Evolutionary conservation across 1,140 invertebrate species (phyloP).

Genomic region (Macrobrachium rosenbergii): DNA sequence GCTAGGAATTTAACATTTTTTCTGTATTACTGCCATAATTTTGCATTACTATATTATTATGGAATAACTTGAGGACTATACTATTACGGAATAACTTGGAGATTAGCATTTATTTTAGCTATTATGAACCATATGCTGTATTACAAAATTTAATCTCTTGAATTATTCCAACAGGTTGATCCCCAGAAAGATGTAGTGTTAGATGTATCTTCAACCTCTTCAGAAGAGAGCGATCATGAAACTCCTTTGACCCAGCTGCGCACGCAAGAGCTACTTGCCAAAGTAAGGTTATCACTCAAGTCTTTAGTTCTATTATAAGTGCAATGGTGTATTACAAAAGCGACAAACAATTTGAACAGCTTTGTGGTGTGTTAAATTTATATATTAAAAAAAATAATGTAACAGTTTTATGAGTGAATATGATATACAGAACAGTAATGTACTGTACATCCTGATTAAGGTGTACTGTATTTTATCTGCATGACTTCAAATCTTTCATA

Average conservation of each 20-base stretch:
- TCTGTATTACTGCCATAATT: too few species aligned
- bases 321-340: neutral
- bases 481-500: too few species aligned
- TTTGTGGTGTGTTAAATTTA: neutral
- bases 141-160: neutral
- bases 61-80: too few species aligned
- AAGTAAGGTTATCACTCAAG: constrained; percentile 21
- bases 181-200: constrained; percentile 83
- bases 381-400: too few species aligned
- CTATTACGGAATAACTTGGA: too few species aligned
- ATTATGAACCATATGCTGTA: neutral
- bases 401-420: too few species aligned
- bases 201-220: constrained; percentile 96
- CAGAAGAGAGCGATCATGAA: constrained; percentile 84
- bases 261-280: constrained; percentile 78
- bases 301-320: neutral
- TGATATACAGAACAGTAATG: neutral
- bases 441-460: neutral
- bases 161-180: constrained; percentile 50
- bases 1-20: too few species aligned
- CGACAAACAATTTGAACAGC: neutral
- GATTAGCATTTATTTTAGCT: neutral
- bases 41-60: too few species aligned
- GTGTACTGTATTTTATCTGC: neutral
- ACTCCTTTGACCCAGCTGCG: constrained; percentile 85